Conservation (phyloP, 2,888 invertebrate species). For the Noctua pronuba region DNA sequence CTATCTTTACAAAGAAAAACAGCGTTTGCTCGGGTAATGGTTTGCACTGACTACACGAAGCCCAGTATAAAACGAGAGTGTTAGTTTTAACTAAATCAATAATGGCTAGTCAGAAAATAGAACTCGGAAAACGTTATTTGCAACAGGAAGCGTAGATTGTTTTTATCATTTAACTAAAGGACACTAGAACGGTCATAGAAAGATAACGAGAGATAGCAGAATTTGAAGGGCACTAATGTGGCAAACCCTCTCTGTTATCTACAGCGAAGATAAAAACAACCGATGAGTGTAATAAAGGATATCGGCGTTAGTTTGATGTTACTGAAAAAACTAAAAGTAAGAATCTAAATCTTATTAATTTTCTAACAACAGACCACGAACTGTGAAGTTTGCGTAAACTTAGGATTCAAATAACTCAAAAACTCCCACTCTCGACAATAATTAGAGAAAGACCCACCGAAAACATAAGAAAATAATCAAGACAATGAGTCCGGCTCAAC, state of each 20-base stretch:
- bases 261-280: slow-evolving; percentile 10
- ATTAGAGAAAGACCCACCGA: not conserved
- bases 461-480: not conserved
- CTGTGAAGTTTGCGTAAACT: not conserved
- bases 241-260: slow-evolving; percentile 11
- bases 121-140: not conserved
- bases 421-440: not conserved
- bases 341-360: not conserved
- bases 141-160: not conserved
- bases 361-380: not conserved
- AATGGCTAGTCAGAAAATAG: not conserved
- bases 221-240: slow-evolving; percentile 26
- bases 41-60: not conserved
- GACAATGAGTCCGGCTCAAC: no score
- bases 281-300: slow-evolving; percentile 6
- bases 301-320: slow-evolving; percentile 8
- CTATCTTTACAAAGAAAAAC: not conserved
- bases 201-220: slow-evolving; percentile 32
- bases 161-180: slow-evolving; percentile 17
- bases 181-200: slow-evolving; percentile 11
- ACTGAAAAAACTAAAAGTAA: not conserved
- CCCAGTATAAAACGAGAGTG: not conserved
- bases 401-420: not conserved
- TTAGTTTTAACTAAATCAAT: not conserved
- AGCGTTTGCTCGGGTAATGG: not conserved